Conservation (phyloP, 2,797 vertebrate species). For the Spondyliosoma cantharus region DNA sequence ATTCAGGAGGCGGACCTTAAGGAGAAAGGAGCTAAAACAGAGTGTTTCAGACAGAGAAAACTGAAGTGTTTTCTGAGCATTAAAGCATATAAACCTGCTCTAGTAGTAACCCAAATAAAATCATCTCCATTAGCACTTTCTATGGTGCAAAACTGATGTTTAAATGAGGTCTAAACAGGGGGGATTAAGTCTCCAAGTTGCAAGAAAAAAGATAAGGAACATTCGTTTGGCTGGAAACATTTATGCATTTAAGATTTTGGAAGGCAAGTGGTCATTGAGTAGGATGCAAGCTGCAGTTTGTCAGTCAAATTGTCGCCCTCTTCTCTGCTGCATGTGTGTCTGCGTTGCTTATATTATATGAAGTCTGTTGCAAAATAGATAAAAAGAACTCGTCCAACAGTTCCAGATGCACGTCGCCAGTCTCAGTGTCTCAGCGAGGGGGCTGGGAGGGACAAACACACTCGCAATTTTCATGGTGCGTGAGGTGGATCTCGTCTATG, state of each 20-base stretch:
- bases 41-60: no score
- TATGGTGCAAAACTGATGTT: background rate
- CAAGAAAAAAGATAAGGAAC: slow-evolving; percentile 1
- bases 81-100: no score
- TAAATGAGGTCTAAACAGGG: background rate
- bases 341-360: slow-evolving; percentile 49
- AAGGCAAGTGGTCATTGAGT: slow-evolving; percentile 12
- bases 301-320: slow-evolving; percentile 30
- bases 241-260: slow-evolving; percentile 10
- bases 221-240: slow-evolving; percentile 1
- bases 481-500: slow-evolving; percentile 92
- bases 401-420: slow-evolving; percentile 32
- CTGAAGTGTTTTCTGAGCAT: no score
- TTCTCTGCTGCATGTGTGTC: slow-evolving; percentile 54
- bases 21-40: no score
- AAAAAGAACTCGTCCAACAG: slow-evolving; percentile 48
- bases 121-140: no score
- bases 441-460: slow-evolving; percentile 92
- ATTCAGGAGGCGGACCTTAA: no score
- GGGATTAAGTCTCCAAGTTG: background rate
- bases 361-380: slow-evolving; percentile 62
- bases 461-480: slow-evolving; percentile 95
- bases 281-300: slow-evolving; percentile 22
- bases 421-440: slow-evolving; percentile 88
- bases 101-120: no score